phyloP scores from a whole-genome alignment of 37 sponge, comb jelly and placozoan genomes.

The Aplysina aerophoba region DNA sequence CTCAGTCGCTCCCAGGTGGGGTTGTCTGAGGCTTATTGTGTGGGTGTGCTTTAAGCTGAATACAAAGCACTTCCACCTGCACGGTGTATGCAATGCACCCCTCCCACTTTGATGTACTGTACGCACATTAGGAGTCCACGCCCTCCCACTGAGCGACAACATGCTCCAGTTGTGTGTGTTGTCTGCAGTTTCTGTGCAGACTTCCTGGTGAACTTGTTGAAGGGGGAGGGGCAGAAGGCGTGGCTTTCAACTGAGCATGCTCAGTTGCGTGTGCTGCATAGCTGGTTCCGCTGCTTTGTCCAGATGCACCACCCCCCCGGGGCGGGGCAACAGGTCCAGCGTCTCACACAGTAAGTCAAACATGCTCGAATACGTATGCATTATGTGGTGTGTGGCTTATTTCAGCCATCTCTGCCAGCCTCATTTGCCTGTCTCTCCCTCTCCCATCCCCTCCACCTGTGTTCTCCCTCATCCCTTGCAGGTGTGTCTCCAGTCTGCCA shows the following conservation, averaged over 20 bases:
- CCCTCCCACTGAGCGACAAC: not conserved
- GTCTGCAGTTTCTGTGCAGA: slow-evolving; percentile 1
- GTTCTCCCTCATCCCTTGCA: not conserved
- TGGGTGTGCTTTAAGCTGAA: not conserved
- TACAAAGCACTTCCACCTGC: not conserved
- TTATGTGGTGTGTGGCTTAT: too few species aligned
- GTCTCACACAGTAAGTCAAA: slow-evolving; percentile 27
- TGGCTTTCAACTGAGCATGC: slow-evolving; percentile 19
- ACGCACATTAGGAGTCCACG: not conserved
- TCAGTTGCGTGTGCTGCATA: slow-evolving; percentile 44
- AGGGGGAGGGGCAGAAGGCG: slow-evolving; percentile 3
- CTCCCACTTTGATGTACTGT: too few species aligned
- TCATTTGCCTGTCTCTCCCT: too few species aligned
- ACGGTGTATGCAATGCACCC: not conserved
- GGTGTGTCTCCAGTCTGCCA: not conserved
- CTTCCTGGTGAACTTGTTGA: slow-evolving; percentile 25
- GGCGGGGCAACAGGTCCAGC: not conserved
- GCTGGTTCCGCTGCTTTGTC: slow-evolving; percentile 46
- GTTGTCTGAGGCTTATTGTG: not conserved
- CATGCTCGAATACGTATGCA: too few species aligned
- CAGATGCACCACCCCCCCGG: slow-evolving; percentile 49
- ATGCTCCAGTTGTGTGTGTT: not conserved
- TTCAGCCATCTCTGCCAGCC: too few species aligned
- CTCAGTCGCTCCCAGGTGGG: slow-evolving; percentile 8
- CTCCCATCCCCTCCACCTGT: too few species aligned